These are phyloP conservation scores for Rhaphigaster nebulosa DNA, from an alignment of 2,888 invertebrate species.

Conservation along the genomic window DNA sequence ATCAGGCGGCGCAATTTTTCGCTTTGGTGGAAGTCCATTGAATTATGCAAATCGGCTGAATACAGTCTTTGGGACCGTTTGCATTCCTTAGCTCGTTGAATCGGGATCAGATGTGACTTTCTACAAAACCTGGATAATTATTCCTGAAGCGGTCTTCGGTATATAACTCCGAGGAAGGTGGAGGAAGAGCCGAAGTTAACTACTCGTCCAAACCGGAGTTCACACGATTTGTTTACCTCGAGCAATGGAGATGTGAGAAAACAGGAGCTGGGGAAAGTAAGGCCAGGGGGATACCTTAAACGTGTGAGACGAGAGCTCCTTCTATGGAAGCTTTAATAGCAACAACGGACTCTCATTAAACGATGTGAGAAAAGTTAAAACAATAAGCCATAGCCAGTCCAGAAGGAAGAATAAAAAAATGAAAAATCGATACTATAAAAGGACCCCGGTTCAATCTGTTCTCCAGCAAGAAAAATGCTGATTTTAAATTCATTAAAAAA, in stretches of 20 bases:
- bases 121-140: neutral
- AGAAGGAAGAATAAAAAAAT: neutral
- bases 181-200: neutral
- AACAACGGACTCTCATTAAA: conserved; percentile 6
- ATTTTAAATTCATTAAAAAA: too few species aligned
- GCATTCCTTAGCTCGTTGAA: neutral
- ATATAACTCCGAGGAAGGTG: neutral
- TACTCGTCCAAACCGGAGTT: too few species aligned
- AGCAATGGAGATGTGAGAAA: conserved; percentile 21
- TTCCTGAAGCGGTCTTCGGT: neutral
- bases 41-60: neutral
- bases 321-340: conserved; percentile 13
- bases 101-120: neutral
- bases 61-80: neutral
- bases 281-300: neutral
- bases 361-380: conserved; percentile 36
- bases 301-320: neutral
- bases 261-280: neutral
- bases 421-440: neutral
- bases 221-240: conserved; percentile 28
- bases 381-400: neutral
- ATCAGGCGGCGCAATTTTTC: neutral
- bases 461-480: too few species aligned
- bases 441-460: neutral
- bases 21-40: neutral